Percentiles rank a stretch among this genome's conserved stretches.
Conservation (phyloP, 92 coral and sea anemone genomes). For the Epizoanthus scotinus region DNA sequence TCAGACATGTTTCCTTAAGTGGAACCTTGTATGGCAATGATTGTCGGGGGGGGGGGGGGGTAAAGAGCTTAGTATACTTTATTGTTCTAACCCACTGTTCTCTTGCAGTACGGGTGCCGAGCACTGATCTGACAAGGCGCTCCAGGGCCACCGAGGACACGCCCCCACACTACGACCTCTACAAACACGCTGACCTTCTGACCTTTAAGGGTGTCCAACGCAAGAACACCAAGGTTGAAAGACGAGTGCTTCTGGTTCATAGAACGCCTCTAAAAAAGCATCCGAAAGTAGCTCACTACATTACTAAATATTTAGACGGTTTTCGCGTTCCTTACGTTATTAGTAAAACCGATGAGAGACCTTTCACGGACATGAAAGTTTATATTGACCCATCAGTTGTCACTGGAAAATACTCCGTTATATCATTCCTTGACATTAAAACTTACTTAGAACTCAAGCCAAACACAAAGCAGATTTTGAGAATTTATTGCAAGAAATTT, state of each 20-base stretch:
- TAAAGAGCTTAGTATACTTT: no score
- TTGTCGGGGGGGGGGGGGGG: no score
- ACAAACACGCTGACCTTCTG: slow-evolving; percentile 39
- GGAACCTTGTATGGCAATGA: no score
- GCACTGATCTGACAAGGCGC: slow-evolving; percentile 25
- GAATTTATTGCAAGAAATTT: slow-evolving; percentile 85
- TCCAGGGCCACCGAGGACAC: not conserved
- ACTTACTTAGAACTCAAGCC: slow-evolving; percentile 81
- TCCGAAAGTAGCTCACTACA: slow-evolving; percentile 79
- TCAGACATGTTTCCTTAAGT: no score
- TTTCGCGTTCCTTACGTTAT: slow-evolving; percentile 75
- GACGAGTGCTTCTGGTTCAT: slow-evolving; percentile 65
- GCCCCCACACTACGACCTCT: slow-evolving; percentile 32
- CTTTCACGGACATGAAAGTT: slow-evolving; percentile 68
- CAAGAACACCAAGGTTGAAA: slow-evolving; percentile 68
- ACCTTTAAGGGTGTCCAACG: slow-evolving; percentile 52
- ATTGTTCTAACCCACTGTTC: no score
- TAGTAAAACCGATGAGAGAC: slow-evolving; percentile 74
- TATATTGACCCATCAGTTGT: slow-evolving; percentile 52
- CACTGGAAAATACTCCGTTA: slow-evolving; percentile 73
- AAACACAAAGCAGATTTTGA: slow-evolving; percentile 63
- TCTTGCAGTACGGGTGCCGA: slow-evolving; percentile 31
- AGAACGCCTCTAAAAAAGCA: slow-evolving; percentile 71
- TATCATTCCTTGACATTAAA: slow-evolving; percentile 85
- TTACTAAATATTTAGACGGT: slow-evolving; percentile 85